These are phyloP conservation scores for Elephantulus edwardii DNA, from an alignment of 2,113 vertebrate genomes.

Conservation along the genomic window DNA sequence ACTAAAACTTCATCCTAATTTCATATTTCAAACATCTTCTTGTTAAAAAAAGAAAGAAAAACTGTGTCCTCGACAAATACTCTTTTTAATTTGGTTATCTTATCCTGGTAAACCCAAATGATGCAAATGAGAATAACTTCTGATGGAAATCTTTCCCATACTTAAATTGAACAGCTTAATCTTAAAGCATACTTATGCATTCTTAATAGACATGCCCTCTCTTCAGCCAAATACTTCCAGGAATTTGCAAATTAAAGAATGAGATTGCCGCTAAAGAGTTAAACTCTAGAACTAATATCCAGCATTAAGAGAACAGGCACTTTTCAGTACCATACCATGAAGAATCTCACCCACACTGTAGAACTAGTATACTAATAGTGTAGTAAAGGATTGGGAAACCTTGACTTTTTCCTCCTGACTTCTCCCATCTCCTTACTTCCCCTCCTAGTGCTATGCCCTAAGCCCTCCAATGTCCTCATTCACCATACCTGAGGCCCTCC, in stretches of 20 bases:
- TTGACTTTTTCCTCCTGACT: no score
- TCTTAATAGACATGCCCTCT: background rate
- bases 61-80: background rate
- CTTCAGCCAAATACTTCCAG: background rate
- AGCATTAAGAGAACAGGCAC: background rate
- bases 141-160: background rate
- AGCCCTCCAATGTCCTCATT: no score
- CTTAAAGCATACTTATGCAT: background rate
- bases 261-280: background rate
- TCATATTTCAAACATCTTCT: background rate
- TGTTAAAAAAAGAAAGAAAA: slow-evolving; percentile 6
- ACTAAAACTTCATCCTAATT: background rate
- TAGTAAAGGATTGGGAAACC: no score
- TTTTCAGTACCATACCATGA: no score
- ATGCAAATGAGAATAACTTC: background rate
- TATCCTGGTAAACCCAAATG: background rate
- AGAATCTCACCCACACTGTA: no score
- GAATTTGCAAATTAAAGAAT: background rate
- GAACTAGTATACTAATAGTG: no score
- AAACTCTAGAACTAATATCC: background rate
- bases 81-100: background rate
- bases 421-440: no score
- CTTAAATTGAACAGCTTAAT: background rate
- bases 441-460: no score
- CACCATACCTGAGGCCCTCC: no score